Base-by-base conservation (phyloP, 2,888 invertebrate genomes). In the Blera fallax region DNA sequence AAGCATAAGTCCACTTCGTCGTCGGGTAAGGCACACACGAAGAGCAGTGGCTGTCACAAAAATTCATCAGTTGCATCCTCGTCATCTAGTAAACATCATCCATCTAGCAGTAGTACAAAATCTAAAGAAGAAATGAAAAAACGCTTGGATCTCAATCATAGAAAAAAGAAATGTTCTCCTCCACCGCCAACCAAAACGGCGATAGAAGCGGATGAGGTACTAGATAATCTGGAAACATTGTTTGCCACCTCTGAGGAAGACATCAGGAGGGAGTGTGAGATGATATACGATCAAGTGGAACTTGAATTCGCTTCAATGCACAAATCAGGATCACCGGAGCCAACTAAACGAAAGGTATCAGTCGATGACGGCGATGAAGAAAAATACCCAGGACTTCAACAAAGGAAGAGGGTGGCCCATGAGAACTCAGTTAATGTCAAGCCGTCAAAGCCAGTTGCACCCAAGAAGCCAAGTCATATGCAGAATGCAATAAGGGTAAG, bases 261-360 rank as follows among this genome's bases (percentile, higher is more conserved):
- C 87, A 95, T 97, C 80, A 95, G 95, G 89, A 94, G 96, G 88
- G 97, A 98, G 92, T 98, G 98, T 91, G 95, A 96, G 89, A 95
- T 94, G 92, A 97, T 98, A 89, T 98, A 97, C 92, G 96, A 97
- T 91, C 96, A 97, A 92, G 95, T 95, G 92, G 94, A 94, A 74
- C 88, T 88, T 37, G 88, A 90, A 65, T 90, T 90, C 48, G 89
- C 90, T 0, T 87, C 89, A 3, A 76, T 89, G 77, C 90, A 90
- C 69, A 62, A 85, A 27, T 37, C 76, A 8, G 48, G 6, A 8
- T 58, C 70, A 8, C 62, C 50, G 11, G 67, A 72, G 11, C 45
- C 50, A 16, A 54, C 14, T 21, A 70, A 64, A 21, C 87, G 89
- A 81, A 87, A 89, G n/a, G 91, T 91, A 65, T 91, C 92, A 52